A percentile compares a stretch with the other conserved stretches of the same genome.
Evolutionary conservation across 2,797 vertebrate species (phyloP).

Genomic region (Parambassis ranga): DNA sequence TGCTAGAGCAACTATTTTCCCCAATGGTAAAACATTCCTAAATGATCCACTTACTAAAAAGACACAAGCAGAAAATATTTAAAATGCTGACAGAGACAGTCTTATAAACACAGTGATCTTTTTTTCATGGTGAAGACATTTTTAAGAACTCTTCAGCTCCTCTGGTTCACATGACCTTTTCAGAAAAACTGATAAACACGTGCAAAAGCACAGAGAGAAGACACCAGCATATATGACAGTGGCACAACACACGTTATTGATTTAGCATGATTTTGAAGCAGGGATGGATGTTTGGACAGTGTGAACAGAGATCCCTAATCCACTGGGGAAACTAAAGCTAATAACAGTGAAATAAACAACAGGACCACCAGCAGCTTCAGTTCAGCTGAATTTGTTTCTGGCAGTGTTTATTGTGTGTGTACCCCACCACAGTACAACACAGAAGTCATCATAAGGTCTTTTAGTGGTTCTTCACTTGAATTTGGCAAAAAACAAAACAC

Average conservation of each 20-base stretch:
- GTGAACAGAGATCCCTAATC: slow-evolving; percentile 23
- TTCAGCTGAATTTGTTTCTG: slow-evolving; percentile 45
- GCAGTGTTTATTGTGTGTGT: slow-evolving; percentile 60
- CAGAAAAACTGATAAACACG: slow-evolving; percentile 28
- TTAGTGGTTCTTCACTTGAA: slow-evolving; percentile 54
- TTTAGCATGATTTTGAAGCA: slow-evolving; percentile 17
- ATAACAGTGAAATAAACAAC: slow-evolving; percentile 50
- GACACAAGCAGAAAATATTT: slow-evolving; percentile 45
- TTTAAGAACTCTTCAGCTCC: slow-evolving; percentile 16
- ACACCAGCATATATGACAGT: slow-evolving; percentile 1
- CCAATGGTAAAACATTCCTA: slow-evolving; percentile 24
- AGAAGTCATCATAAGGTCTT: slow-evolving; percentile 55
- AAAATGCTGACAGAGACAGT: slow-evolving; percentile 32
- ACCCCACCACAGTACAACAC: slow-evolving; percentile 45
- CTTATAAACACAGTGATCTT: slow-evolving; percentile 38
- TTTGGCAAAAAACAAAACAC: slow-evolving; percentile 25
- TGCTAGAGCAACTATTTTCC: slow-evolving; percentile 31
- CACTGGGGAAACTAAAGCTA: slow-evolving; percentile 12
- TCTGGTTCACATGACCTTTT: slow-evolving; percentile 30
- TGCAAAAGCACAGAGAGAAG: slow-evolving; percentile 29
- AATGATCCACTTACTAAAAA: slow-evolving; percentile 49
- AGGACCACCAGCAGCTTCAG: slow-evolving; percentile 66
- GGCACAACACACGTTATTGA: slow-evolving; percentile 24
- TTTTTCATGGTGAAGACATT: slow-evolving; percentile 12
- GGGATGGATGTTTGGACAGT: slow-evolving; percentile 3